Evolutionary conservation across 2,888 invertebrate genomes (phyloP).

Genomic region (Hybos culiciformis): DNA sequence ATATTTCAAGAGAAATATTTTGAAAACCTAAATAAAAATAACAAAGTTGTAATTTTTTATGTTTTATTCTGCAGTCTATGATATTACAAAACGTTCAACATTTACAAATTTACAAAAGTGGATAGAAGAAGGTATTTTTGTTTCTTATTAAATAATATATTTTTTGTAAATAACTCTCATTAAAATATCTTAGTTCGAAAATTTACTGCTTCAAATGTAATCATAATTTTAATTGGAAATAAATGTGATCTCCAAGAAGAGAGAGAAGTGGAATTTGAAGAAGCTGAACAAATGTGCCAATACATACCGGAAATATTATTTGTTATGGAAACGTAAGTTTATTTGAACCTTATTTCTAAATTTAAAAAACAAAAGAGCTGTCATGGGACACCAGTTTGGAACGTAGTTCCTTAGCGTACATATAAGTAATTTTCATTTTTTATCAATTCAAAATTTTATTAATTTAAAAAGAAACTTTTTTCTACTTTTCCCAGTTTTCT

Average conservation of each 20-base stretch:
- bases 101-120: slow-evolving; percentile 86
- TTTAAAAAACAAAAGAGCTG: too few species aligned
- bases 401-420: too few species aligned
- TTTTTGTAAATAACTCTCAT: too few species aligned
- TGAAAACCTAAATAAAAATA: background rate
- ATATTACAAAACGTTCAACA: slow-evolving; percentile 84
- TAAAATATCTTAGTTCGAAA: too few species aligned
- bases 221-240: slow-evolving; percentile 83
- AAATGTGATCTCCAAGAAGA: slow-evolving; percentile 74
- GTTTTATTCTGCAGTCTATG: slow-evolving; percentile 55
- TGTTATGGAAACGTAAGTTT: slow-evolving; percentile 79
- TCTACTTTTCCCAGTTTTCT: too few species aligned
- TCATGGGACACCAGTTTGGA: too few species aligned
- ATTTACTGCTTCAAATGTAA: slow-evolving; percentile 84
- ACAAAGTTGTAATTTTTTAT: background rate
- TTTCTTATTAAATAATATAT: too few species aligned
- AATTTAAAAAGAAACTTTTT: too few species aligned
- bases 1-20: too few species aligned
- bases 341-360: too few species aligned
- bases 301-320: slow-evolving; percentile 76
- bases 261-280: slow-evolving; percentile 71
- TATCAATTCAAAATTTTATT: too few species aligned
- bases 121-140: slow-evolving; percentile 97
- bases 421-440: too few species aligned
- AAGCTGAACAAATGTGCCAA: slow-evolving; percentile 75